phyloP scores from a whole-genome alignment of 2,797 vertebrate species.

The Arctocebus calabarensis region DNA sequence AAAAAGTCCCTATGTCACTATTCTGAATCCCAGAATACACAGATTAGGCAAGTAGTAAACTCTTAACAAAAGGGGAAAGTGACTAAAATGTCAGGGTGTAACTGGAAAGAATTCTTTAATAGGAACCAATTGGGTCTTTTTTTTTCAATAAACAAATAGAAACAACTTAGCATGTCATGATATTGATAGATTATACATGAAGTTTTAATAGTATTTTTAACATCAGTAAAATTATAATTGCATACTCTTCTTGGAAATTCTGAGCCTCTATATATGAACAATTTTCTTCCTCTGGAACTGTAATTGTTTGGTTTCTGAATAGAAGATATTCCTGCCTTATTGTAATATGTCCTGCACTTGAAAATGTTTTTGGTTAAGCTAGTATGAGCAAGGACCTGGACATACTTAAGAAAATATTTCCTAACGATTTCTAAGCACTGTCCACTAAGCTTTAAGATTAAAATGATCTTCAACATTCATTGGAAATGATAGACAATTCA shows the following conservation, averaged over 20 bases:
- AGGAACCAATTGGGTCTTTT: not conserved
- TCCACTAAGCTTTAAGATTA: not conserved
- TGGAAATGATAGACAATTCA: slow-evolving; percentile 1
- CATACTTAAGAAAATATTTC: not conserved
- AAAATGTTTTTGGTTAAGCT: not conserved
- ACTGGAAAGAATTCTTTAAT: not conserved
- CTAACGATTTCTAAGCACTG: not conserved
- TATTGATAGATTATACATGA: not conserved
- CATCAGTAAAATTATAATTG: not conserved
- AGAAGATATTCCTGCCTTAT: not conserved
- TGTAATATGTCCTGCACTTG: not conserved
- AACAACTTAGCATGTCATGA: not conserved
- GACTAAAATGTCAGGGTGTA: rapidly evolving
- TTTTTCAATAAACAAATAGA: not conserved
- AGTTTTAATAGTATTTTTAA: not conserved
- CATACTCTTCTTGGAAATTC: not conserved
- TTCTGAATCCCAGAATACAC: not conserved
- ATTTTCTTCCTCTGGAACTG: not conserved
- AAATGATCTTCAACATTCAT: not conserved
- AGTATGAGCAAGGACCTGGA: not conserved
- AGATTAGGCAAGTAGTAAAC: not conserved
- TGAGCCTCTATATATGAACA: not conserved
- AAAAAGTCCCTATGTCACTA: not conserved
- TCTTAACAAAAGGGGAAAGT: not conserved
- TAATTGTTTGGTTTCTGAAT: not conserved